phyloP scores from a whole-genome alignment of 2,888 invertebrate species.

The Troides oblongomaculatus region DNA sequence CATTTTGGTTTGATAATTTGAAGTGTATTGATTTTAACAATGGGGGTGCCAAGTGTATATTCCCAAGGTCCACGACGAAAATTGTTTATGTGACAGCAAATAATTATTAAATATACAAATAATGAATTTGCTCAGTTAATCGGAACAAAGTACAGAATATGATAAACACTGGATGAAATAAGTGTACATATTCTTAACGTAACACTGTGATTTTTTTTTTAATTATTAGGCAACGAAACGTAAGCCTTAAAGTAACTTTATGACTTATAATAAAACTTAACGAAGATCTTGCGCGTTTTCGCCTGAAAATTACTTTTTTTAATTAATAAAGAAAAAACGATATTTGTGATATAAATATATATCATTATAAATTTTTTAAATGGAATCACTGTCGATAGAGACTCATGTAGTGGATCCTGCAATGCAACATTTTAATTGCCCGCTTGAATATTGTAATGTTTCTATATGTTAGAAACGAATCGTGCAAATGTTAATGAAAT shows the following conservation, averaged over 20 bases:
- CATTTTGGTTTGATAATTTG: slow-evolving; percentile 11
- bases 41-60: slow-evolving; percentile 3
- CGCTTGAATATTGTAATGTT: neutral
- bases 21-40: slow-evolving; percentile 5
- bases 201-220: slow-evolving; percentile 61
- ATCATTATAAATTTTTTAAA: neutral
- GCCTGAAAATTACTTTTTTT: neutral
- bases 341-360: slow-evolving; percentile 1
- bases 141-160: slow-evolving; percentile 48
- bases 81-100: neutral
- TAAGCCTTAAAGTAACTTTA: slow-evolving; percentile 11
- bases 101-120: too few relatives aligned
- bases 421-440: neutral
- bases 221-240: slow-evolving; percentile 52
- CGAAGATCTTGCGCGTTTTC: slow-evolving; percentile 11
- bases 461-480: neutral
- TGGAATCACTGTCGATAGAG: neutral
- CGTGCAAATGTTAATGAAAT: neutral
- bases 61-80: neutral
- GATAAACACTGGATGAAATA: slow-evolving; percentile 57
- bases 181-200: slow-evolving; percentile 56
- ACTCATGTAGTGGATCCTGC: neutral
- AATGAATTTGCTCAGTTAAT: slow-evolving; percentile 38
- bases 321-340: neutral
- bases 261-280: slow-evolving; percentile 16